These are phyloP conservation scores for Urocitellus parryii DNA, from an alignment of 2,113 vertebrate species.

Conservation along the genomic window DNA sequence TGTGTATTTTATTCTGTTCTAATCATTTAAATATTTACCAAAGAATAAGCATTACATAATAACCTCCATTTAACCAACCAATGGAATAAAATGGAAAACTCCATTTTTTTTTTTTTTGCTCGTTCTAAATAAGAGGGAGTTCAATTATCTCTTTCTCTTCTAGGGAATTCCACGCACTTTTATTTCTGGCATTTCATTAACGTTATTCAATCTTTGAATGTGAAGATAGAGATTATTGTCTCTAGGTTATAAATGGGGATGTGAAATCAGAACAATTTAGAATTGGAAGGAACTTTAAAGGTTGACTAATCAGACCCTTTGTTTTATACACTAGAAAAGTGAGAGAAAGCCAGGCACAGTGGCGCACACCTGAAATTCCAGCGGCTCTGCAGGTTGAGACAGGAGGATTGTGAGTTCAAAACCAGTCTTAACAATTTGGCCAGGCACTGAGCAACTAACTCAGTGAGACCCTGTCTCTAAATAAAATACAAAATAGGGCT, in stretches of 20 bases:
- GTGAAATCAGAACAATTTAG: constrained; percentile 23
- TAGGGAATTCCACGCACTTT: constrained; percentile 10
- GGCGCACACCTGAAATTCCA: too few relatives aligned
- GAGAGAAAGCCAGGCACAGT: too few relatives aligned
- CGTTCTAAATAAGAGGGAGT: constrained; percentile 5
- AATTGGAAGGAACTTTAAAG: constrained; percentile 20
- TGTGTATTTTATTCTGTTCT: background rate
- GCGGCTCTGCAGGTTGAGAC: too few relatives aligned
- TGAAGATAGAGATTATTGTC: background rate
- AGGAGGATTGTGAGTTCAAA: too few relatives aligned
- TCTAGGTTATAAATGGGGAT: background rate
- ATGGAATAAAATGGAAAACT: constrained; percentile 26
- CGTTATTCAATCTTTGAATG: background rate
- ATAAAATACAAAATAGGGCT: too few relatives aligned
- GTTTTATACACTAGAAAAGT: background rate
- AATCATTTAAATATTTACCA: constrained; percentile 38
- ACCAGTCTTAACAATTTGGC: too few relatives aligned
- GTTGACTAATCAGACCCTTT: background rate
- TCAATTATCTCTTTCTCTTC: background rate
- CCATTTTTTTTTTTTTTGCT: constrained; percentile 34
- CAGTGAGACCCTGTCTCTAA: too few relatives aligned
- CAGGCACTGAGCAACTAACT: too few relatives aligned
- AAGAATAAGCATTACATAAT: background rate
- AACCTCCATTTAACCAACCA: background rate
- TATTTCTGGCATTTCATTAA: constrained; percentile 41